Base-by-base conservation (phyloP, 2,113 vertebrate genomes). In the Plestiodon gilberti region DNA sequence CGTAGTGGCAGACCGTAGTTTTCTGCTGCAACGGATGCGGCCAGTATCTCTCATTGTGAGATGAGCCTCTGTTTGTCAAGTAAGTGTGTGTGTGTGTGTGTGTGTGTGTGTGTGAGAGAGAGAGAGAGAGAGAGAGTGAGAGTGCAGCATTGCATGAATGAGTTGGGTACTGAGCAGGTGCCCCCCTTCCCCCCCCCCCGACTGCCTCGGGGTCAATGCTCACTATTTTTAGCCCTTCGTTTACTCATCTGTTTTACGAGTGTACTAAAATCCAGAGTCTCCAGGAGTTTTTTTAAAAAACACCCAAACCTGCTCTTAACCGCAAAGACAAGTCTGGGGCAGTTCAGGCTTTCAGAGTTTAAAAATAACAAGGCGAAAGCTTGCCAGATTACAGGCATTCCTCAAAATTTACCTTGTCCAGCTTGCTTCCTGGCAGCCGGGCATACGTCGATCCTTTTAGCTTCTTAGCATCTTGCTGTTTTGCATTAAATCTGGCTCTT, bases 151-250 rank as follows among this genome's bases (percentile, higher is more conserved):
- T 8, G n/a, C 65, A 55, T 57, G 20, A 70, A 57, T 70, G 82
- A 40, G 55, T 2, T 14, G 6, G 28, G 33, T 1, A 10, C 1
- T 15, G 38, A 40, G 55, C 35, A 35, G 52, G 64, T 48, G n/a
- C n/a, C 18, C 55, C 52, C 20, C 10, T 35, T n/a, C 17, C 15
- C 8, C 33, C 15, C 8, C 33, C 59, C 59, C 23, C 8, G 10
- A 25, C 33, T 10, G 18, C n/a, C 65, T 71, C 4, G 6, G 38
- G 61, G 62, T 20, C 62, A 28, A 5, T 1, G 6, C 62, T 6
- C 23, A 5, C 83, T 85, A 85, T 69, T 85, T 78, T 78, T 85
- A 85, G 83, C n/a, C 3, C 62, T 85, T 57, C 23, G 74, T 78
- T 78, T 67, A 78, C 43, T 43, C 61, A 1, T 28, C 75, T 28